Base-by-base conservation (phyloP, 2,113 vertebrate genomes). In the Conger conger region DNA sequence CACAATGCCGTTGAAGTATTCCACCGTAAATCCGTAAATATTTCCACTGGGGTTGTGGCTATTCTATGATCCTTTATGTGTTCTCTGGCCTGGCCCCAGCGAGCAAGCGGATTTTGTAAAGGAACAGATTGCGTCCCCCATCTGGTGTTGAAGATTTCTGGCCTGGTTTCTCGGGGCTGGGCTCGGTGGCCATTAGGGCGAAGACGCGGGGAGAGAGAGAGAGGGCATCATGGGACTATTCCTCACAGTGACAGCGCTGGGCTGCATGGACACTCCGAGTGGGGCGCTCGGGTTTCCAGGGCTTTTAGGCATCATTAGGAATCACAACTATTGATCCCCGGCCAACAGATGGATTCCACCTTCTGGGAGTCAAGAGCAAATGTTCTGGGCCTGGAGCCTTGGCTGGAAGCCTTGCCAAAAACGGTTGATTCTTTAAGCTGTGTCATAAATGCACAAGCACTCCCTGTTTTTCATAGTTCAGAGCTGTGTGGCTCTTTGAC, bases 281-380 rank as follows among this genome's bases (percentile, higher is more conserved):
- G 81, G 30, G 81, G 82, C 76, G 77, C 82, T 94, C 91, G 54
- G 80, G 88, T 94, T 94, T 93, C 94, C 50, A 76, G 53, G 89
- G 90, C 91, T 92, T 94, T 94, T 92, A 94, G 90, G 86, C 79
- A 84, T 91, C 86, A 88, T 91, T 89, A 93, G 85, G 88, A 90
- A 92, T 91, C 86, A 87, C 79, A 82, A 84, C 81, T 92, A 94
- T 94, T 91, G 93, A 94, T 94, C 87, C 60, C 82, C 84, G 38
- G 85, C 86, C 86, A 93, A 90, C 92, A 92, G 91, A 94, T 93
- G 92, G 91, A 45, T 79, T 80, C 81, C 76, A 60, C 37, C 82
- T 87, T 54, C 79, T 57, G 84, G 86, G 82, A 86, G 82, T 38
- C 81, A 80, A 53, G 82, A 82, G 54, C 50, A n/a, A 82, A 36